Percentiles rank a stretch among this genome's conserved stretches.
These are phyloP conservation scores for Pygmarrhopalites habei DNA, from an alignment of 1,140 invertebrate genomes.

Conservation along the genomic window DNA sequence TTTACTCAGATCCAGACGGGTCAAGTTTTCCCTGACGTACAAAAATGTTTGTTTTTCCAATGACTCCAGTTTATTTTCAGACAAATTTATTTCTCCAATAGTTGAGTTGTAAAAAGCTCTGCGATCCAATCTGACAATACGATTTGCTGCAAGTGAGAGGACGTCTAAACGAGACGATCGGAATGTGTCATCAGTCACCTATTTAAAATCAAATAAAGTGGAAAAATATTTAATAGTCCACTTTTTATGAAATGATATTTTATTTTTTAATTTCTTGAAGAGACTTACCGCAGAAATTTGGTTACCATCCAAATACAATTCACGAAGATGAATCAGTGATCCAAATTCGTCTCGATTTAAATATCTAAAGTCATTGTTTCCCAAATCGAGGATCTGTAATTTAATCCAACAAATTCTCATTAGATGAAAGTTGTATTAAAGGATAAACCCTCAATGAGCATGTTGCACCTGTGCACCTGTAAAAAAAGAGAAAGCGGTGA, in stretches of 20 bases:
- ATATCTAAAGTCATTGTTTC: conserved; percentile 69
- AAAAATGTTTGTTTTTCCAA: conserved; percentile 34
- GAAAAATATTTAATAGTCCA: too few species aligned
- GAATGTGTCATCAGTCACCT: conserved; percentile 61
- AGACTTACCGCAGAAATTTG: conserved; percentile 60
- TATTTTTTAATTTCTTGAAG: too few species aligned
- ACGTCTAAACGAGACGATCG: conserved; percentile 48
- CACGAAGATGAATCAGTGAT: conserved; percentile 54
- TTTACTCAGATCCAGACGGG: conserved; percentile 31
- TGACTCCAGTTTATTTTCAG: conserved; percentile 38
- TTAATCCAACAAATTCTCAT: too few species aligned
- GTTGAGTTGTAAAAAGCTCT: conserved; percentile 52
- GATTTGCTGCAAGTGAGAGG: conserved; percentile 59
- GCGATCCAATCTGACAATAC: conserved; percentile 51
- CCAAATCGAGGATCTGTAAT: conserved; percentile 59
- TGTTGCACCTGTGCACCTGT: too few species aligned
- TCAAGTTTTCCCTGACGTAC: conserved; percentile 20
- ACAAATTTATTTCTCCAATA: conserved; percentile 49
- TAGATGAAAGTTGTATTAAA: too few species aligned
- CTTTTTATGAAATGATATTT: too few species aligned
- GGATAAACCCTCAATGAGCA: too few species aligned
- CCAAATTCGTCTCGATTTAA: conserved; percentile 64
- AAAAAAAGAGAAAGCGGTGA: too few species aligned
- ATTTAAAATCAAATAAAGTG: too few species aligned
- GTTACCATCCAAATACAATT: conserved; percentile 65